Percentiles rank a stretch among this genome's conserved stretches.
Conservation (phyloP, 2,797 vertebrate genomes). For the Luscinia luscinia region DNA sequence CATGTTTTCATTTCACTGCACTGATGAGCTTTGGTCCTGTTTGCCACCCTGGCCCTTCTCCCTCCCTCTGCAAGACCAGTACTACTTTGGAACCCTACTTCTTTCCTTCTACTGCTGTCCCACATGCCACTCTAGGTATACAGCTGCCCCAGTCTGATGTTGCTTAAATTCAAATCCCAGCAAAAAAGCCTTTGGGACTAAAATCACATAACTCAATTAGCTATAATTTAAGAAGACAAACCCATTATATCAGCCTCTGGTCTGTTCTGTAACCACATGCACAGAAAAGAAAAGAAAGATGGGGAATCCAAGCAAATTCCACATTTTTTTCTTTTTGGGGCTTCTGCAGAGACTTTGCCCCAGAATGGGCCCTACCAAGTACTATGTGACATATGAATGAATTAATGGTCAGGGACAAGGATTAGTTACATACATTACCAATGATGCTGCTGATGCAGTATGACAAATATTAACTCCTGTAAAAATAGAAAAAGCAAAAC, state of each 20-base stretch:
- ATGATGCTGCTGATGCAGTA: not conserved
- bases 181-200: not conserved
- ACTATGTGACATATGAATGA: not conserved
- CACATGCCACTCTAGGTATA: not conserved
- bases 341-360: not conserved
- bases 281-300: not conserved
- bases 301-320: not conserved
- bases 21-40: not conserved
- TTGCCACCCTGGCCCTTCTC: not conserved
- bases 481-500: not conserved
- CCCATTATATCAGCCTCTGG: not conserved
- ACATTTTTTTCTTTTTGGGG: not conserved
- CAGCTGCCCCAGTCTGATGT: not conserved
- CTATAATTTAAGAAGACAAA: not conserved
- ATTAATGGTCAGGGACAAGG: not conserved
- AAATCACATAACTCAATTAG: not conserved
- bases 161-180: not conserved
- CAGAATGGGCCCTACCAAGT: not conserved
- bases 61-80: not conserved
- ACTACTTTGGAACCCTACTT: not conserved
- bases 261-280: not conserved
- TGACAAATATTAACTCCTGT: not conserved
- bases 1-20: not conserved
- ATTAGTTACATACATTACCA: not conserved
- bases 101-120: not conserved